Evolutionary conservation across 2,888 invertebrate genomes (phyloP), one percentile per base, ranked within the genome.

Genomic region (Phalera bucephala): DNA sequence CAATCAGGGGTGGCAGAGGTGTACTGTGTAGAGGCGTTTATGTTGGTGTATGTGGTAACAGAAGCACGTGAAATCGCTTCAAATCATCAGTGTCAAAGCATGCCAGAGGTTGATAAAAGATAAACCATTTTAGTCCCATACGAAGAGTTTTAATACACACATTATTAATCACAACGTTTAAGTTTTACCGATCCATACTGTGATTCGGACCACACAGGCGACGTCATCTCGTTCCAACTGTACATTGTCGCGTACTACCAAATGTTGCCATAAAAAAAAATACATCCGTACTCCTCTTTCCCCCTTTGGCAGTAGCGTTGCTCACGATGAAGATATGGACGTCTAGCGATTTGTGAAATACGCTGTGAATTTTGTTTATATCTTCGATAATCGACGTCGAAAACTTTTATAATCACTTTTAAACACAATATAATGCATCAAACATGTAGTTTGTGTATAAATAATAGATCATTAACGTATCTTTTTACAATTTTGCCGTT

Each of bases 401-500:
- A 88, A 88, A 89, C 87, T 88, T 89, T 89, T 88, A 67, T 71
- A 81, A 81, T 72, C 69, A 81, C 72, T 86, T 85, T 85, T 72
- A 80, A 81, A 86, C 76, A 70, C 69, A 55, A 60, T 72, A 64
- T 59, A 58, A 61, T 61, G 51, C 70, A 66, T 64, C 61, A 73
- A 82, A 68, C 60, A 85, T 84, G 81, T 85, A 81, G 84, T 83
- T 78, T 71, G 79, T 67, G 74, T 66, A 70, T 76, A 73, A 71
- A 72, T 66, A 64, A 71, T 64, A 45, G 51, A 66, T 59, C 58
- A 56, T 57, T 77, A 80, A 72, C 64, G 66, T 78, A 75, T 74
- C 68, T 76, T 70, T 72, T 58, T 65, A 61, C 64, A 67, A 68
- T 72, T 76, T 72, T 68, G 57, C 53, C 45, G 61, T 58, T 64